Evolutionary conservation across 23 tunicate genomes (phyloP), one percentile per base, ranked within the genome.

Genomic region (Trididemnum miniatum): DNA sequence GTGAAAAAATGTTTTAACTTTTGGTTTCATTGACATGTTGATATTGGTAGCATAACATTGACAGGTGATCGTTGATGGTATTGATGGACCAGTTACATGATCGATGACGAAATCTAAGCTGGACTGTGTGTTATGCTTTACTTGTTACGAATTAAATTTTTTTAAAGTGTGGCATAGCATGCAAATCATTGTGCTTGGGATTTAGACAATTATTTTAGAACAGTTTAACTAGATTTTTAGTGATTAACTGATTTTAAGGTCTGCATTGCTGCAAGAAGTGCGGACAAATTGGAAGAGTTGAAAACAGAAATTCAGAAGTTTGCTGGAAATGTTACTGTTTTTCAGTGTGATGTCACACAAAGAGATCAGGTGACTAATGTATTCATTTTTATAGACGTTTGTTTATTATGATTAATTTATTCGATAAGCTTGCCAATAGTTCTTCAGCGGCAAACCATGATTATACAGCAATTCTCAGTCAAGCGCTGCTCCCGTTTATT

Each of bases 231-330:
- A 65, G 92, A 35, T 81, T 83, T 37, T 76, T 87, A 83, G 96
- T 90, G 12, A 50, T 22, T 59, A 4, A 1, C 5, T 44, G n/a
- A 33, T 72, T 67, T 31, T 35, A 64, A 93, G 98, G 98, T 93
- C 26, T 93, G 98, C 72, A 65, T 93, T 50, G 85, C 86, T 63
- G 98, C 93, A n/a, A 80, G 98, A 64, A 84, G 84, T 39, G 81
- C 72, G 20, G 89, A 66, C 33, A 84, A 73, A 34, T 51, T 93
- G 35, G 26, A 80, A 34, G 84, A 84, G 66, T 30, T 88, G 34
- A 80, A 88, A 33, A 36, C 23, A 0, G 93, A 84, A 65, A 88
- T 93, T 34, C 80, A 75, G 1, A 49, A 40, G 0, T 52, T 49
- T 27, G 83, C 86, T 7, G 86, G 87, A 1, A 34, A 27, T 9